Conservation (phyloP, 2,113 vertebrate genomes). For the Toxotes chatareus region DNA sequence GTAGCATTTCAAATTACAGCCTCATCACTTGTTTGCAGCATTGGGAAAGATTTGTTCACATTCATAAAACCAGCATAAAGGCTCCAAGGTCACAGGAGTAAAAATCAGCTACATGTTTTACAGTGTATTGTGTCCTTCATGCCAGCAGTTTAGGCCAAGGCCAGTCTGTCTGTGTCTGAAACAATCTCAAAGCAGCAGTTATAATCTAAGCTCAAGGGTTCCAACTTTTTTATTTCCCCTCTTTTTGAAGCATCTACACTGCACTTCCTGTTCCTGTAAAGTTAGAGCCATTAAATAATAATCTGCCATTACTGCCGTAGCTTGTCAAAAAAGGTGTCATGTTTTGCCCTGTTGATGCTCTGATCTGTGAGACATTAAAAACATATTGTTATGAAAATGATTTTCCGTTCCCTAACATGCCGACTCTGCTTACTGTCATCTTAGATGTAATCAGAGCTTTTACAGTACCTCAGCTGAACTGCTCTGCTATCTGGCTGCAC, state of each 20-base stretch:
- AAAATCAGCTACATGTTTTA: not conserved
- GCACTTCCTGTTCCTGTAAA: slow-evolving; percentile 4
- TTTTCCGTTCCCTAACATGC: slow-evolving; percentile 49
- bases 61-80: not conserved
- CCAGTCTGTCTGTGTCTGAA: not conserved
- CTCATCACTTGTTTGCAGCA: not conserved
- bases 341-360: slow-evolving; percentile 33
- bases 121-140: not conserved
- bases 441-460: slow-evolving; percentile 63
- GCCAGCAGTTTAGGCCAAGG: not conserved
- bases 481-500: slow-evolving; percentile 37
- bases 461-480: slow-evolving; percentile 49
- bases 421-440: slow-evolving; percentile 46
- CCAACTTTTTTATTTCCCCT: not conserved
- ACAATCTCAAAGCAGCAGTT: not conserved
- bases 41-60: not conserved
- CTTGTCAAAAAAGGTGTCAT: slow-evolving; percentile 17
- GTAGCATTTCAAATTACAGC: not conserved
- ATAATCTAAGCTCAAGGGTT: not conserved
- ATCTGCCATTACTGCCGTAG: slow-evolving; percentile 15
- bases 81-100: not conserved
- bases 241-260: not conserved
- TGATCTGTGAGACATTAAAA: slow-evolving; percentile 36
- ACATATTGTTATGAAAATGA: slow-evolving; percentile 53
- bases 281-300: slow-evolving; percentile 22